Conservation (phyloP, 2,113 vertebrate species). For the Turnix velox region DNA sequence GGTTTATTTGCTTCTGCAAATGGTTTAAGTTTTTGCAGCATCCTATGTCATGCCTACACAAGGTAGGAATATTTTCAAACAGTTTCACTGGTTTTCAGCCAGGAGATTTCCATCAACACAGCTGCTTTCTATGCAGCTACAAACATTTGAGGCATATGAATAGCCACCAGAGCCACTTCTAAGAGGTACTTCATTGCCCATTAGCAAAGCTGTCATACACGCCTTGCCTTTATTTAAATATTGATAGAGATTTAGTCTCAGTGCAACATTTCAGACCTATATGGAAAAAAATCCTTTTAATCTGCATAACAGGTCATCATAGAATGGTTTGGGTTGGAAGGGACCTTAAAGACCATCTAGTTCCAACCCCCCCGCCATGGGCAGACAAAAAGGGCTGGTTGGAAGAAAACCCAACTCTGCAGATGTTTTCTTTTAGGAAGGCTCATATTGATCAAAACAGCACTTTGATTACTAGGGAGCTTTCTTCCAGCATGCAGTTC, state of each 20-base stretch:
- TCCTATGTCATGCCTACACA: not conserved
- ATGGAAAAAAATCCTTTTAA: slow-evolving; percentile 11
- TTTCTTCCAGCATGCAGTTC: not conserved
- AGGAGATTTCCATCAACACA: not conserved
- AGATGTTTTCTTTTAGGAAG: not conserved
- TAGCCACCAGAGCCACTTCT: not conserved
- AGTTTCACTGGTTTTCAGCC: not conserved
- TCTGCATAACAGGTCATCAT: not conserved
- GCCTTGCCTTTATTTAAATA: slow-evolving; percentile 18
- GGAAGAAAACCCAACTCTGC: not conserved
- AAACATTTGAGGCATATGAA: not conserved
- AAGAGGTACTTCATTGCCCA: not conserved
- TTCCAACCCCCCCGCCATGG: no score
- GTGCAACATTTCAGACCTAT: not conserved
- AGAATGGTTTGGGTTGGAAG: no score
- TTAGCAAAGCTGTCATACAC: not conserved
- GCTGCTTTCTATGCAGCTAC: not conserved
- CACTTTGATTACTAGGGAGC: not conserved
- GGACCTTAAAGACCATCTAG: no score
- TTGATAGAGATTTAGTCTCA: not conserved
- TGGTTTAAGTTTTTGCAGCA: not conserved
- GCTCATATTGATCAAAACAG: not conserved
- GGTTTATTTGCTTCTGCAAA: not conserved
- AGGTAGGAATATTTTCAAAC: not conserved
- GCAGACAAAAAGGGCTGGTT: not conserved